Evolutionary conservation across 2,113 vertebrate genomes (phyloP), one percentile per base, ranked within the genome.

Genomic region (Ctenodactylus gundi): DNA sequence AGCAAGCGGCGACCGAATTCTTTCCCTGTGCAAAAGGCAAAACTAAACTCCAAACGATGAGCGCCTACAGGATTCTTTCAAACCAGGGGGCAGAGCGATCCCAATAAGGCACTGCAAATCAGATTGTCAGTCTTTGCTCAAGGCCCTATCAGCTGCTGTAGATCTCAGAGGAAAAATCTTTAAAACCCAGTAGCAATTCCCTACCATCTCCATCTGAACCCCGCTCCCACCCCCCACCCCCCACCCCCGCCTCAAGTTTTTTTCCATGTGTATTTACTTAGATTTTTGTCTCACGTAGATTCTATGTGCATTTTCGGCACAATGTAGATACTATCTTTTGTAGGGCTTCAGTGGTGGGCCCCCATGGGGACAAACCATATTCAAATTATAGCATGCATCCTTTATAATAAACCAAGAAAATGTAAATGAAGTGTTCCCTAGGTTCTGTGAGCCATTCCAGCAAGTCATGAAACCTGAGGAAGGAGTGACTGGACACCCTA

Each of bases 401-500:
- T 88, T 60, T 20, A 44, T n/a, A 15, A 60, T 25, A 91, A 51
- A 60, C 25, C 65, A 36, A 34, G 46, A 44, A 58, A 44, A 29
- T 46, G n/a, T n/a, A 55, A 31, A 13, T 34, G 27, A 58, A 39
- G 8, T 51, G 55, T 73, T 25, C 20, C 65, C 53, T 21, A 12
- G 51, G 36, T n/a, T 89, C 73, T 41, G n/a, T 9, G 46, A 65
- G 29, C 25, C 49, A 51, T 31, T 72, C 55, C 53, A 73, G 49
- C 49, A 92, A 21, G n/a, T 65, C 36, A 44, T 75, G 6, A 44
- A 84, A 77, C 41, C 46, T 5, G 7, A 36, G 49, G 9, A 5
- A 73, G 41, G 20, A 11, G 7, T 51, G 25, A 4, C 21, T 4
- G 21, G n/a, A n/a, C 15, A 0, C 10, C 7, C 4, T 29, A 4